Evolutionary conservation across 2,113 vertebrate species (phyloP), one percentile per base, ranked within the genome.

Genomic region (Hepsetus odoe): DNA sequence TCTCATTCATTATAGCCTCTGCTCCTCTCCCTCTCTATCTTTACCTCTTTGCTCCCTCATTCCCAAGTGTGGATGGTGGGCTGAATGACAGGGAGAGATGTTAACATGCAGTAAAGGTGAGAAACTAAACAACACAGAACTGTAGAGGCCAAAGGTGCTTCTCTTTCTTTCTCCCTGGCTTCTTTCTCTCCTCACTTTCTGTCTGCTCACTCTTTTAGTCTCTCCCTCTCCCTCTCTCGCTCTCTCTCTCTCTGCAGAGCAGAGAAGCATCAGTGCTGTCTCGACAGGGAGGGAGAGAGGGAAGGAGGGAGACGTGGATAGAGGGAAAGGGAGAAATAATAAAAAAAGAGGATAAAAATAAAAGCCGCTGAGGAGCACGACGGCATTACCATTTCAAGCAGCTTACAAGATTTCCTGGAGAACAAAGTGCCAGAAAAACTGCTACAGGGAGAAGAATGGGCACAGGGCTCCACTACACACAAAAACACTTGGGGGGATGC

Each of bases 301-400:
- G 61, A 56, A 32, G 33, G 79, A 58, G 42, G 3, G 30, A 55
- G 72, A 74, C 64, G 65, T 68, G 55, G 73, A 69, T 84, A 72
- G 69, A 9, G 5, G 56, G 66, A 65, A 59, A 72, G 28, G 65
- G 71, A 84, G 61, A 44, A 38, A 32, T 80, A 74, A 28, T 70
- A 74, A 51, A 5, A 76, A 71, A 42, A 76, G 28, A 32, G 58
- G 79, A 75, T 75, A 75, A 75, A 79, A 84, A 82, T 81, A 82
- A 84, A 76, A 72, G 28, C 71, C 28, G 30, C 59, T 30, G 56
- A 74, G 79, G 65, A 75, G 72, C 28, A 1, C 61, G 62, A 14
- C 22, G 38, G 58, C 66, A 79, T 82, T 84, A 82, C 61, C 76
- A 79, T 78, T 79, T 82, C 69, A 79, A 72, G 74, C 66, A 65